Percentiles rank a stretch among this genome's conserved stretches.
Evolutionary conservation across 1,140 invertebrate species (phyloP).

Genomic region (Platorchestia sp.): DNA sequence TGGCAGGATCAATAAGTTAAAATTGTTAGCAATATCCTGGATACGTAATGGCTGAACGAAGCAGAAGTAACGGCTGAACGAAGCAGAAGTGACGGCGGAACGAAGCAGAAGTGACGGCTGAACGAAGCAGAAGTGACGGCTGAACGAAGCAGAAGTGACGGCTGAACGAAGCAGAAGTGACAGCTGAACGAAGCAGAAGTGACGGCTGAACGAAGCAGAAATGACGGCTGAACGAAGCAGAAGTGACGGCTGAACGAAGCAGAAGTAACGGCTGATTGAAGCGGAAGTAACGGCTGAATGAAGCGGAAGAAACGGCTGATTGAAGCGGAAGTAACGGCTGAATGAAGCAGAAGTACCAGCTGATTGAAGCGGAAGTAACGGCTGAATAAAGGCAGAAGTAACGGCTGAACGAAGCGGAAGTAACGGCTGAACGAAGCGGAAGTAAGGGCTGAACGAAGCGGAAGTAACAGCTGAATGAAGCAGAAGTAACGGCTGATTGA

Average conservation of each 20-base stretch:
- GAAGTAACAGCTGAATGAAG: not conserved
- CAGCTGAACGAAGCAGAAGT: not conserved
- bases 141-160: not conserved
- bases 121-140: not conserved
- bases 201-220: not conserved
- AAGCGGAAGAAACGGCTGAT: not conserved
- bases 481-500: not conserved
- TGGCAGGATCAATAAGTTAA: not conserved
- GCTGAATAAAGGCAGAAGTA: too few species aligned
- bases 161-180: not conserved
- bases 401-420: not conserved
- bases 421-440: too few species aligned
- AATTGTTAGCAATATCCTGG: not conserved
- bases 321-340: not conserved
- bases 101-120: not conserved
- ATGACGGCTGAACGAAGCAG: not conserved
- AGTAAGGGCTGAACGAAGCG: not conserved
- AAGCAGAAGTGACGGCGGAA: not conserved
- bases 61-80: not conserved
- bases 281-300: not conserved
- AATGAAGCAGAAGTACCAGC: not conserved
- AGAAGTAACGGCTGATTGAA: not conserved
- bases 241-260: not conserved
- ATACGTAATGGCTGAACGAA: not conserved
- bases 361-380: not conserved